These are phyloP conservation scores for cat (Felis catus) DNA, from an alignment of 2,113 vertebrate genomes.

Conservation along the genomic window DNA sequence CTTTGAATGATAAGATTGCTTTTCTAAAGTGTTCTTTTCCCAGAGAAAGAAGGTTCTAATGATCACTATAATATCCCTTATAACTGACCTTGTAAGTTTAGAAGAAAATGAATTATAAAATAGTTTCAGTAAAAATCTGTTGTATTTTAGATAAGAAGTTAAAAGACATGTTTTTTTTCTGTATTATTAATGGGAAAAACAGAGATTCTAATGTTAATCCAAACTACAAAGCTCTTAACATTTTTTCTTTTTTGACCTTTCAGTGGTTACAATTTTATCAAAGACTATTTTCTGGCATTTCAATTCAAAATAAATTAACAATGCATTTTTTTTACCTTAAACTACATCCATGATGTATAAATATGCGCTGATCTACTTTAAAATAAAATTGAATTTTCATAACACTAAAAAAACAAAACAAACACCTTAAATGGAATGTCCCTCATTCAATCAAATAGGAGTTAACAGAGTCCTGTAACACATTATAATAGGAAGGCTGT, in stretches of 20 bases:
- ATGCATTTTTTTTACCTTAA: constrained; percentile 10
- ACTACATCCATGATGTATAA: background rate
- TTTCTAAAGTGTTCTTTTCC: background rate
- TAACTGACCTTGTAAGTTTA: background rate
- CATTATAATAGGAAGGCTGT: background rate
- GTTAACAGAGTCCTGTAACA: background rate
- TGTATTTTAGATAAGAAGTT: background rate
- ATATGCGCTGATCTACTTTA: background rate
- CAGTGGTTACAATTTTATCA: background rate
- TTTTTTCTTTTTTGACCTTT: constrained; percentile 17
- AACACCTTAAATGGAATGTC: background rate
- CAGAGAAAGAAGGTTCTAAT: background rate
- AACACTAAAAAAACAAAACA: background rate
- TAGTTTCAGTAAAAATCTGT: background rate
- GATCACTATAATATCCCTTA: background rate
- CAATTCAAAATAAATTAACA: background rate
- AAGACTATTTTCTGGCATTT: constrained; percentile 36
- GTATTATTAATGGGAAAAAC: background rate
- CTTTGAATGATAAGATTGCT: background rate
- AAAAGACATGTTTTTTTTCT: background rate
- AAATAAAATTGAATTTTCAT: constrained; percentile 8
- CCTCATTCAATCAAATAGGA: background rate
- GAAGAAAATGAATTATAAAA: constrained; percentile 36
- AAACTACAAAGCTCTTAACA: background rate
- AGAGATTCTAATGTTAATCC: background rate